Evolutionary conservation across 2,113 vertebrate species (phyloP).

Genomic region (Oplegnathus fasciatus): DNA sequence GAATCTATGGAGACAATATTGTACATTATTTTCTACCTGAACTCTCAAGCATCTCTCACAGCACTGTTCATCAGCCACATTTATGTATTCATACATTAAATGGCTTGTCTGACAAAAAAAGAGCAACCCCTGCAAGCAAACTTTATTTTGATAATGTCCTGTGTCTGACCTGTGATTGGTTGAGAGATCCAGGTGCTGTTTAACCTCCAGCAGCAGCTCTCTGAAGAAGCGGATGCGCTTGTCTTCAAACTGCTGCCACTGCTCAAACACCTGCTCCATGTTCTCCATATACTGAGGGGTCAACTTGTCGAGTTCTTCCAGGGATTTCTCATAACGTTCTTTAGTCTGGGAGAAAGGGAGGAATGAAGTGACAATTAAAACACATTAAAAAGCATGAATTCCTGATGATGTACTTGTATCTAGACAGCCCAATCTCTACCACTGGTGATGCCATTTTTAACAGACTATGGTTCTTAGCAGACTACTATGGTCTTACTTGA

Average conservation of each 20-base stretch:
- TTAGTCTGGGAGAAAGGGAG: constrained; percentile 84
- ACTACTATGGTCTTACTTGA: neutral
- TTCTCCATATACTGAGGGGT: constrained; percentile 98
- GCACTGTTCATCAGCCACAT: neutral
- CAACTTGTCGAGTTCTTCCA: constrained; percentile 92
- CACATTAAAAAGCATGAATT: neutral
- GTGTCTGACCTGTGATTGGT: constrained; percentile 84
- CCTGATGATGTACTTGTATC: neutral
- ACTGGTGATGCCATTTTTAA: neutral
- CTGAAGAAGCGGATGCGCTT: constrained; percentile 93
- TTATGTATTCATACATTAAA: neutral
- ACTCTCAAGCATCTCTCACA: neutral
- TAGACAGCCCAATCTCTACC: neutral
- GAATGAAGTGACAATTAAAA: neutral
- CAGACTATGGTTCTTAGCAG: too few species aligned
- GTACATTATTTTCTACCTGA: neutral
- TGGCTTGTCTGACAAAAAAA: neutral
- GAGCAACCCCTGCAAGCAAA: too few species aligned
- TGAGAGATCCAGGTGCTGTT: constrained; percentile 96
- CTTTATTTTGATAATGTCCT: neutral
- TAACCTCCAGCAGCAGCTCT: constrained; percentile 92
- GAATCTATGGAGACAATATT: constrained; percentile 84
- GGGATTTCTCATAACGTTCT: constrained; percentile 94
- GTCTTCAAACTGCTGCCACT: constrained; percentile 97
- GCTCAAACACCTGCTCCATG: constrained; percentile 98